phyloP scores from a whole-genome alignment of 2,113 vertebrate species.

The Epinephelus lanceolatus region DNA sequence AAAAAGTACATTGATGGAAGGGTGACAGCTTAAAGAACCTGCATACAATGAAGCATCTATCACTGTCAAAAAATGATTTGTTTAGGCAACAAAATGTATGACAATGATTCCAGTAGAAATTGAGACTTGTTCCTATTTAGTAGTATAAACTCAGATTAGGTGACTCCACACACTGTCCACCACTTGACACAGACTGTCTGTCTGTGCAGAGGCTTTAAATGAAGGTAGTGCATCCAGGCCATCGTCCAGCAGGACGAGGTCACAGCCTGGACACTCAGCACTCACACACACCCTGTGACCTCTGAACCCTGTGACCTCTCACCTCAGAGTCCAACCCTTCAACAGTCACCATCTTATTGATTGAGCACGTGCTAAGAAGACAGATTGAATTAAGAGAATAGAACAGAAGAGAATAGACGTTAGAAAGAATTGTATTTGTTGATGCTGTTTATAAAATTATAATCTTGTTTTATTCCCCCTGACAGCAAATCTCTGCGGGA shows the following conservation, averaged over 20 bases:
- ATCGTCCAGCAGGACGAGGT: conserved; percentile 55
- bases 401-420: background rate
- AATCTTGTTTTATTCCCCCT: conserved; percentile 20
- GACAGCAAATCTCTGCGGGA: conserved; percentile 23
- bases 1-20: background rate
- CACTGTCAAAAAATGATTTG: background rate
- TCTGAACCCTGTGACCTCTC: conserved; percentile 50
- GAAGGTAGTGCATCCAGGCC: conserved; percentile 29
- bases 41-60: background rate
- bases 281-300: conserved; percentile 37
- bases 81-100: background rate
- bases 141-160: conserved; percentile 3
- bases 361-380: conserved; percentile 44
- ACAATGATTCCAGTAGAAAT: background rate
- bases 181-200: background rate
- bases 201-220: conserved; percentile 4
- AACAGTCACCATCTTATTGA: conserved; percentile 49
- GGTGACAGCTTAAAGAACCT: background rate
- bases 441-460: background rate
- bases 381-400: background rate
- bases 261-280: conserved; percentile 41
- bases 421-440: background rate
- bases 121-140: background rate
- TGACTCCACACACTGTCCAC: background rate
- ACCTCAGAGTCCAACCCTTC: conserved; percentile 24